Evolutionary conservation across 2,797 vertebrate genomes (phyloP).

Genomic region (Loris lydekkerianus): DNA sequence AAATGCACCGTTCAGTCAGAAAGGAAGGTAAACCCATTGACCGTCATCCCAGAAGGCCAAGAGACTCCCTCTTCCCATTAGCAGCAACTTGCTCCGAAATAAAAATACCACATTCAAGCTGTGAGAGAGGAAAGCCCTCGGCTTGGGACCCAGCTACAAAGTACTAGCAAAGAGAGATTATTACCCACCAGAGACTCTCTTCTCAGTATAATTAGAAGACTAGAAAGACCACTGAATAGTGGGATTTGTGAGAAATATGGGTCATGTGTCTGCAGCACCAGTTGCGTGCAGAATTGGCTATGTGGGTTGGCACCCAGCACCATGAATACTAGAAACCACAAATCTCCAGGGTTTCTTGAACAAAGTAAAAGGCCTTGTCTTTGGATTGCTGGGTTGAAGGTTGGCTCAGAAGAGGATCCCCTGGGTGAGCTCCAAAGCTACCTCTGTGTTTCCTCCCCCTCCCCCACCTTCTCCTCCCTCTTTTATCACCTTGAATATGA

Average conservation of each 20-base stretch:
- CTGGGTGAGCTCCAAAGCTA: not conserved
- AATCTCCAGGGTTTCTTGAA: conserved; percentile 64
- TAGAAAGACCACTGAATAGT: conserved; percentile 39
- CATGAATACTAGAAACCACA: conserved; percentile 63
- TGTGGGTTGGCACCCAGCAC: conserved; percentile 61
- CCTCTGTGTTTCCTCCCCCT: not conserved
- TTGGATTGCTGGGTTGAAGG: not conserved
- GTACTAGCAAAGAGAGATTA: conserved; percentile 41
- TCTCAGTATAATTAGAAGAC: conserved; percentile 60
- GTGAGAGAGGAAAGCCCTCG: conserved; percentile 52
- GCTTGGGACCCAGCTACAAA: conserved; percentile 64
- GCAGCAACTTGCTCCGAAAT: conserved; percentile 17
- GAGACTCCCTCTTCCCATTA: not conserved
- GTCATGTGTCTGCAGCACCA: conserved; percentile 5
- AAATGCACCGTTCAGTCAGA: conserved; percentile 28
- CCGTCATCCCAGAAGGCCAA: conserved; percentile 26
- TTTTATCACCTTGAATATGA: not conserved
- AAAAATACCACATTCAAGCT: conserved; percentile 61
- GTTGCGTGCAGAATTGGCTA: conserved; percentile 45
- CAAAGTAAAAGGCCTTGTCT: conserved; percentile 55
- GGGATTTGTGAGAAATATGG: conserved; percentile 56
- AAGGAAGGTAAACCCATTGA: conserved; percentile 49
- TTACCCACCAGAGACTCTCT: conserved; percentile 46
- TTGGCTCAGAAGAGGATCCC: not conserved
- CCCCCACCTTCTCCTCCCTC: not conserved